phyloP scores from a whole-genome alignment of 2,797 vertebrate genomes.

The Gephyroberyx darwinii region DNA sequence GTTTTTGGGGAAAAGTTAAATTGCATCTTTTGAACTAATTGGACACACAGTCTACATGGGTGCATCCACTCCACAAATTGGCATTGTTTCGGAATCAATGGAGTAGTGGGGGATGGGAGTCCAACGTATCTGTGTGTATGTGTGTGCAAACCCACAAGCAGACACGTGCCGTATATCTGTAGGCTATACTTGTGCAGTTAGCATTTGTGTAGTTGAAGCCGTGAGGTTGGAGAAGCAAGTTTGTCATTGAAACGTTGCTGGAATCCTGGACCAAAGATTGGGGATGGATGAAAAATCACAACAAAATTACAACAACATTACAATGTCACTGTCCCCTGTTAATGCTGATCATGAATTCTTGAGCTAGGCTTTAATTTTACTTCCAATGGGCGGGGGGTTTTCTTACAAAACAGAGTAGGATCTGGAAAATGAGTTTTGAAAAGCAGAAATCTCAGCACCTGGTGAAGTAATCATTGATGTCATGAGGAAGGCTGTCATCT shows the following conservation, averaged over 20 bases:
- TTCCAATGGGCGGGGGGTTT: too few relatives aligned
- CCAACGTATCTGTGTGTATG: background rate
- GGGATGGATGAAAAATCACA: background rate
- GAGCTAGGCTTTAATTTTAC: background rate
- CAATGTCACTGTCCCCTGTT: background rate
- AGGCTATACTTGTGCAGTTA: background rate
- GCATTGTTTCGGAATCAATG: background rate
- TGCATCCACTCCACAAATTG: background rate
- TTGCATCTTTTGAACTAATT: slow-evolving; percentile 37
- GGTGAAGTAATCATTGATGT: too few relatives aligned
- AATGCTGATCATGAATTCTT: background rate
- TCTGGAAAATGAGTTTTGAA: too few relatives aligned
- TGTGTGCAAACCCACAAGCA: background rate
- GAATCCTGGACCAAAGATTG: background rate
- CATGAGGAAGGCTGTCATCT: too few relatives aligned
- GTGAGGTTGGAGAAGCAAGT: background rate
- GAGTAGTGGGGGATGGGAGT: background rate
- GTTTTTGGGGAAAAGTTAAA: slow-evolving; percentile 33
- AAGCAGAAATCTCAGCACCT: too few relatives aligned
- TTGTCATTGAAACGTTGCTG: background rate
- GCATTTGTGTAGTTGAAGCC: background rate
- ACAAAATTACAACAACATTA: background rate
- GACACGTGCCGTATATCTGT: background rate
- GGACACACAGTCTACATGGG: background rate
- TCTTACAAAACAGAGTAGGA: too few relatives aligned